Base-by-base conservation (phyloP, 2,113 vertebrate species). In the Alectura lathami region DNA sequence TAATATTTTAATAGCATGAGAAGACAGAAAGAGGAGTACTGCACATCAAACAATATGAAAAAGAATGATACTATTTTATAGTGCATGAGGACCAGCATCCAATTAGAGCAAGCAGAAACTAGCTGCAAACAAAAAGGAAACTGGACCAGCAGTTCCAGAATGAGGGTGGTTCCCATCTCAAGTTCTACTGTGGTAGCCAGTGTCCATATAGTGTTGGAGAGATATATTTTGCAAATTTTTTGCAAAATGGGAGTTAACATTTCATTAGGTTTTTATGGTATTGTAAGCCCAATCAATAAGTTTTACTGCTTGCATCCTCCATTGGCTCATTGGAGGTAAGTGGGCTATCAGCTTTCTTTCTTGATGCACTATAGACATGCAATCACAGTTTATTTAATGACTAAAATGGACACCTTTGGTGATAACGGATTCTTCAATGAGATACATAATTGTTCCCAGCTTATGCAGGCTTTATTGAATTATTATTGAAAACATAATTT, bases 401-500 rank as follows among this genome's bases (percentile, higher is more conserved):
- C 63, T 88, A 40, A 78, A 75, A 86, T 67, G 43, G 87, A 95
- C 60, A 93, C 67, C 67, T 76, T 90, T 60, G 70, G 88, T 92
- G 74, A 26, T 60, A 72, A 77, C 18, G 17, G 43, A 17, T 69
- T 91, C 82, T 93, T 94, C 91, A 91, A 7, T 94, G 74, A 76
- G 69, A 85, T 67, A 83, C 34, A 85, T 96, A 96, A 97, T 97
- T 96, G 86, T 87, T 95, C 81, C 73, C 50, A 93, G 62, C 74
- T 97, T 97, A 94, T 84, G 91, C 56, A 83, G 89, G 70, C 67
- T 69, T 96, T 96, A 96, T 92, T 96, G 95, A 97, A 97, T 97
- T 98, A 96, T 94, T 97, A 97, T 96, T 96, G 97, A 97, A 97
- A 98, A 97, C 95, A 93, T 93, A 88, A 98, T 97, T 98, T 97